Evolutionary conservation across 2,113 vertebrate species (phyloP), one percentile per base, ranked within the genome.

Genomic region (Haemorhous mexicanus): DNA sequence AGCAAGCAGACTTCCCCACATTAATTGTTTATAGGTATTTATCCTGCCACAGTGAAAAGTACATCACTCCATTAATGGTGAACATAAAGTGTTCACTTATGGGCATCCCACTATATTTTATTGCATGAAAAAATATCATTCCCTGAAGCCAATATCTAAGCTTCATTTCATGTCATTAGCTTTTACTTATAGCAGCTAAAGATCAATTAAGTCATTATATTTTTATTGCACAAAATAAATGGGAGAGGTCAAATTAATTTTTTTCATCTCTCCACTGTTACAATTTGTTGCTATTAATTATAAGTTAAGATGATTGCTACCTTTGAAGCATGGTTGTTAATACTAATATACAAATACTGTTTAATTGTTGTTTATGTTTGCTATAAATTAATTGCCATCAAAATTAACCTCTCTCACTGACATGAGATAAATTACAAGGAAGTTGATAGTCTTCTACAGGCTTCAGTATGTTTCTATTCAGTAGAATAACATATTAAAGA

Each of bases 181-280:
- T 95, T 96, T 82, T 62, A 97, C 64, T 95, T 77, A 80, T 11
- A 97, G 87, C 76, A 91, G 81, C 92, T 97, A 83, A 92, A 94
- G 89, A 94, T 96, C 96, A 97, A 95, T 97, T 97, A 97, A 96
- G 87, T 96, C 59, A 96, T 93, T 97, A 97, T 86, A 59, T 93
- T 81, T 97, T 97, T 97, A 96, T 96, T 87, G 89, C 78, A 95
- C 95, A 89, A 97, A 96, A 96, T 96, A 95, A 96, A 94, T 26
- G 47, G 70, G 16, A 95, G 55, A 26, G 64, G 81, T 95, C 95
- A 94, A 97, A 95, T 96, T 52, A 95, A 69, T 97, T 97, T 97
- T 97, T 74, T 96, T 96, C 91, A 81, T 88, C 83, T 97, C 97
- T 92, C 91, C 93, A 96, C 94, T 94, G 92, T 55, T 94, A 90